Percentiles rank a stretch among this genome's conserved stretches.
phyloP scores from a whole-genome alignment of 2,888 invertebrate species.

The Zele albiditarsus region DNA sequence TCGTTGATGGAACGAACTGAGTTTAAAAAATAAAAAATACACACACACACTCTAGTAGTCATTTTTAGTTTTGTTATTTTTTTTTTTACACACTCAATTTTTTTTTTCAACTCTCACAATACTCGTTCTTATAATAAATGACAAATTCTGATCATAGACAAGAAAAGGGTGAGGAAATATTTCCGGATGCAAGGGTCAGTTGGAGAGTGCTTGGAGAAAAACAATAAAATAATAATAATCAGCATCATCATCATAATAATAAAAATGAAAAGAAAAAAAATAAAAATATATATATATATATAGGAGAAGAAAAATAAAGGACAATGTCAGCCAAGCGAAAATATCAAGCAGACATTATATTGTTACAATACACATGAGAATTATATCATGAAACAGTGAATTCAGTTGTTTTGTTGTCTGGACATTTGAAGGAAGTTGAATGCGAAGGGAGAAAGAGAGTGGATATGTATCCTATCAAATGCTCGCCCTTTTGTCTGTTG shows the following conservation, averaged over 20 bases:
- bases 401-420: slow-evolving; percentile 17
- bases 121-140: not conserved
- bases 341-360: slow-evolving; percentile 7
- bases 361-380: not conserved
- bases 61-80: not conserved
- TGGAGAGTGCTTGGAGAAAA: not conserved
- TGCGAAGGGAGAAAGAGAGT: not conserved
- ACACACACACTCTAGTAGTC: not conserved
- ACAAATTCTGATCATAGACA: not conserved
- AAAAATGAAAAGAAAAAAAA: not conserved
- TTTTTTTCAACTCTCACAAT: not conserved
- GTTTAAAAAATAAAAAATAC: not conserved
- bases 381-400: not conserved
- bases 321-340: slow-evolving; percentile 26
- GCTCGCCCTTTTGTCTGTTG: not conserved
- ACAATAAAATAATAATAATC: not conserved
- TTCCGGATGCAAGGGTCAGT: not conserved
- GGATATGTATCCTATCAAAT: not conserved
- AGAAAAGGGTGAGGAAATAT: not conserved
- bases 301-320: not conserved
- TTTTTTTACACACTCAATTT: slow-evolving; percentile 1
- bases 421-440: slow-evolving; percentile 9
- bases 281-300: not conserved
- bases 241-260: too few species aligned
- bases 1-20: slow-evolving; percentile 2